Evolutionary conservation across 2,888 invertebrate genomes (phyloP), one percentile per base, ranked within the genome.

Genomic region (Macaria notata): DNA sequence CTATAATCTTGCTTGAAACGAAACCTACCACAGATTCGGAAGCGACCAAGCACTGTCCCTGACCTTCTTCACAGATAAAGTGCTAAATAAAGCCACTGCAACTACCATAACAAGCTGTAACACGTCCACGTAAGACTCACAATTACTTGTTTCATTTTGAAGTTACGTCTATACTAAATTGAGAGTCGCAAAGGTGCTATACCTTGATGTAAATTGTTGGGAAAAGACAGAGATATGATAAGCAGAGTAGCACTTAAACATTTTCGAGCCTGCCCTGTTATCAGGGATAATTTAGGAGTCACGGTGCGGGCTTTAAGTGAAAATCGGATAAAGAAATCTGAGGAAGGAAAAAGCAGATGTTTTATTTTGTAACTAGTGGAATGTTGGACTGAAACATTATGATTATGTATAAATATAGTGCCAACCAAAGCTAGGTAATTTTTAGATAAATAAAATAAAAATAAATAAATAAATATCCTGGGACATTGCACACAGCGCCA

Each of bases 211-310:
- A 60, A 57, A 64, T 58, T 47, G 36, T 52, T 38, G 44, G 52
- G 55, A 56, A 54, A 52, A 59, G 50, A 56, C 54, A 62, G 56
- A 62, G 64, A 56, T 64, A 60, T 64, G 54, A 58, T 56, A 58
- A 60, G 46, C 49, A 39, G 56, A 62, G 60, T 60, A 49, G 54
- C 57, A 58, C 54, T 58, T 50, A 54, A 50, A 50, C 31, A 50
- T 58, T 58, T 41, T 54, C 50, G 53, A 49, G 49, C 36, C 42
- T 36, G 36, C 46, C 19, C 46, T 36, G 30, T 53, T 58, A 58
- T 46, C 49, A 31, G 31, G 9, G 45, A 36, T 45, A 45, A 53
- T 41, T 57, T 41, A 41, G 57, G 36, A 29, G 39, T 19, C 19
- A 19, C 48, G 31, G 41, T 39, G 33, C 33, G 39, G 19, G 29